These are phyloP conservation scores for Otolemur crassicaudatus DNA, from an alignment of 2,797 vertebrate species.

Conservation along the genomic window DNA sequence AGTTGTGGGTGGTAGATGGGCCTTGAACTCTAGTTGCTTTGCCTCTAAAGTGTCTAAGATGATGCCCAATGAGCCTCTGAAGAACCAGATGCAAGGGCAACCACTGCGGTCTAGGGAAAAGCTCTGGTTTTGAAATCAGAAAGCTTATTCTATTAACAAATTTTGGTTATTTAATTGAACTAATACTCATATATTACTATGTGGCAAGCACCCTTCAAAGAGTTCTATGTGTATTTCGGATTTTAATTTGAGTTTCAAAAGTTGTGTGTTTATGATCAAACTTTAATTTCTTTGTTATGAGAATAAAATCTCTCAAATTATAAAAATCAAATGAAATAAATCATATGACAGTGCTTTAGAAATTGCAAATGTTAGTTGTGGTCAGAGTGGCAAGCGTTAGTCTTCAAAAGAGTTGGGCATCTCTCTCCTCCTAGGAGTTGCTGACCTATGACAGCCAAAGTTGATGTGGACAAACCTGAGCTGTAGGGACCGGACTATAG, in stretches of 20 bases:
- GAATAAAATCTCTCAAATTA: neutral
- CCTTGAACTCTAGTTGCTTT: neutral
- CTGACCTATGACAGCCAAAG: neutral
- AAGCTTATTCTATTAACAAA: neutral
- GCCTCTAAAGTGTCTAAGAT: neutral
- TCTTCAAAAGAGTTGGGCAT: neutral
- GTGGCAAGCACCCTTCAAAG: neutral
- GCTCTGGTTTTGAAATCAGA: neutral
- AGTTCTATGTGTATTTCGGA: neutral
- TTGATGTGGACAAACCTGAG: neutral
- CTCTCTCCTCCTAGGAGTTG: neutral
- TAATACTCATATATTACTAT: neutral
- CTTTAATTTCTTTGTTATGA: neutral
- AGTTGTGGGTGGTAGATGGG: neutral
- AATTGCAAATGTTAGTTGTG: neutral
- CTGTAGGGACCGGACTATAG: neutral
- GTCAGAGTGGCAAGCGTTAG: neutral
- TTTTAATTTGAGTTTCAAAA: neutral
- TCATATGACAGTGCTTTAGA: neutral
- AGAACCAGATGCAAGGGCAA: neutral
- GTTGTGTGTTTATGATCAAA: neutral
- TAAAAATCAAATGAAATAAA: slow-evolving; percentile 1
- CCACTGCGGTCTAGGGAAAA: neutral
- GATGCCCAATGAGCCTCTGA: neutral
- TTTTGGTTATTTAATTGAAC: slow-evolving; percentile 1